Evolutionary conservation across 2,113 vertebrate species (phyloP).

Genomic region (Stomatorhinus ivindoensis): DNA sequence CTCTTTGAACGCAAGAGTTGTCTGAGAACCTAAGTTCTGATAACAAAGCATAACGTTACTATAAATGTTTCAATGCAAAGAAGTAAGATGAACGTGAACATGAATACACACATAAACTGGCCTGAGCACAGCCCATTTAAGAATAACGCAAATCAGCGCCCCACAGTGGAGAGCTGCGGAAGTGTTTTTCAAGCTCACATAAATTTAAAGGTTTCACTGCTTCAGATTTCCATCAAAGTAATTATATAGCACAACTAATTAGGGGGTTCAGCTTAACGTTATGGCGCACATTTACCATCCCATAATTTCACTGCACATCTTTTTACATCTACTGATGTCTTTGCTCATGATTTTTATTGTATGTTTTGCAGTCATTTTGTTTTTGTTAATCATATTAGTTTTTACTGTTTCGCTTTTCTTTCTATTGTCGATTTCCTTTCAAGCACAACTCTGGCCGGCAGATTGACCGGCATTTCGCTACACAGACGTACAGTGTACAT

Average conservation of each 20-base stretch:
- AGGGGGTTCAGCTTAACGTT: neutral
- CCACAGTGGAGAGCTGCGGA: neutral
- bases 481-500: neutral
- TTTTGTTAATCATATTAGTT: neutral
- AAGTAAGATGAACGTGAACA: neutral
- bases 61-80: neutral
- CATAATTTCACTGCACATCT: neutral
- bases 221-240: neutral
- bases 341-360: neutral
- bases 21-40: neutral
- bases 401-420: neutral
- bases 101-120: neutral
- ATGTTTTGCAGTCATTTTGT: neutral
- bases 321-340: neutral
- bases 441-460: neutral
- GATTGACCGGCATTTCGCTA: neutral
- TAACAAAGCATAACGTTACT: neutral
- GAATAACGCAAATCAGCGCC: neutral
- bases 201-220: neutral
- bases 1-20: neutral
- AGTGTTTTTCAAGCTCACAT: neutral
- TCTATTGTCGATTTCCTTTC: neutral
- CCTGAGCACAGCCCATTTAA: neutral
- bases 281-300: neutral
- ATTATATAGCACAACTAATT: neutral